Base-by-base conservation (phyloP, 2,888 invertebrate species). In the Gari tellinella region DNA sequence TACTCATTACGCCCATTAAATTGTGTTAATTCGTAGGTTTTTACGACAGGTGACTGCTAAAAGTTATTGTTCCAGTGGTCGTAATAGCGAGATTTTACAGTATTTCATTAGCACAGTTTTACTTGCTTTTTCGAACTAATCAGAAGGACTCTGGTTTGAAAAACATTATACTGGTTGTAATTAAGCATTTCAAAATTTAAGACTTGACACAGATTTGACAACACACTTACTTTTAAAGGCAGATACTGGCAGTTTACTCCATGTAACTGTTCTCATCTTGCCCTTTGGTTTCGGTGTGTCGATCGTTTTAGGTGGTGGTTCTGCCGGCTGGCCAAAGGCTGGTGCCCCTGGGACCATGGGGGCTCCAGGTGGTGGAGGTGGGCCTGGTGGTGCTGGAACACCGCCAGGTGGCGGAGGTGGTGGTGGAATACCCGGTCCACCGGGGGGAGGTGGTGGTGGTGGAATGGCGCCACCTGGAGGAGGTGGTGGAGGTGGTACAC, bases 241-340 rank as follows among this genome's bases (percentile, higher is more conserved):
- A 21, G 66, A 60, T 1, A 83, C 60, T 15, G 98, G 97, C 88
- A 99, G 97, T 92, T 98, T 99, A 91, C 96, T 97, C 99, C 99
- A 99, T 89, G 98, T 98, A 70, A 99, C 95, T 0, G 98, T 97
- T 93, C 97, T 97, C 97, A 99, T 97, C 92, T 98, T 98, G 37
- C 96, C 95, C 91, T 96, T 96, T 14, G 99, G 98, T 63, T 95
- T 95, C 0, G 99, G 99, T 2, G 96, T 97, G 88, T 96, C 96
- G 51, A 90, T 90, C 15, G 86, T 81, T 38, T 68, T 72, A 1
- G 81, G 77, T 31, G 68, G 66, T 37, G 78, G 75, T 23, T 70
- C 66, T 4, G 53, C 52, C 10, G 73, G 66, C 21, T 26, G 48
- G 19, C 61, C 57, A 26, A 57, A 19, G 58, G 56, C 49, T 26